phyloP scores from a whole-genome alignment of 1,140 invertebrate genomes.

The Drusus annulatus region DNA sequence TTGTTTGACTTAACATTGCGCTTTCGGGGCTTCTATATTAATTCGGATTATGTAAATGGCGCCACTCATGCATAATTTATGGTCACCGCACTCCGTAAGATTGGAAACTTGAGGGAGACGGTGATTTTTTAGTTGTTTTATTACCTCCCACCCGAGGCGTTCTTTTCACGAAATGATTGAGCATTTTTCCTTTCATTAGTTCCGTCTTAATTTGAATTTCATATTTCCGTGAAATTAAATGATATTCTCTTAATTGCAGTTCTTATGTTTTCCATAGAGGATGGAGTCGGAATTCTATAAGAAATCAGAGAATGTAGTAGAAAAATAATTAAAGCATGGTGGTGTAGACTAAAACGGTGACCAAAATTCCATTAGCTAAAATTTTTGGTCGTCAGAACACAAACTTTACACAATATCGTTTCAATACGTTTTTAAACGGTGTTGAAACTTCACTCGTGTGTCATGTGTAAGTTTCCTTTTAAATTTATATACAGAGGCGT shows the following conservation, averaged over 20 bases:
- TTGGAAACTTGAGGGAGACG: constrained; percentile 34
- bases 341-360: too few relatives aligned
- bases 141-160: constrained; percentile 51
- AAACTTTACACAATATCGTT: too few relatives aligned
- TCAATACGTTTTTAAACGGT: too few relatives aligned
- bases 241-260: constrained; percentile 36
- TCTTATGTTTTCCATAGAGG: not conserved
- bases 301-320: too few relatives aligned
- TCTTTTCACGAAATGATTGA: constrained; percentile 56
- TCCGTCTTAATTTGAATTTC: constrained; percentile 58
- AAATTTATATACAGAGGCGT: too few relatives aligned
- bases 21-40: constrained; percentile 3
- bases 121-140: constrained; percentile 53
- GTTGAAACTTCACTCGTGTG: too few relatives aligned
- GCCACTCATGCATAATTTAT: constrained; percentile 27
- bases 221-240: constrained; percentile 49
- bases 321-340: too few relatives aligned
- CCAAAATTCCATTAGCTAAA: too few relatives aligned
- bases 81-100: constrained; percentile 29
- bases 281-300: too few relatives aligned
- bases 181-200: constrained; percentile 59
- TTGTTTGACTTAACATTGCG: constrained; percentile 5
- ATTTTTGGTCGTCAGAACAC: too few relatives aligned
- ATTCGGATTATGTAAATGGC: constrained; percentile 31
- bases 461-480: too few relatives aligned